Evolutionary conservation across 2,888 invertebrate species (phyloP).

Genomic region (Thymelicus acteon): DNA sequence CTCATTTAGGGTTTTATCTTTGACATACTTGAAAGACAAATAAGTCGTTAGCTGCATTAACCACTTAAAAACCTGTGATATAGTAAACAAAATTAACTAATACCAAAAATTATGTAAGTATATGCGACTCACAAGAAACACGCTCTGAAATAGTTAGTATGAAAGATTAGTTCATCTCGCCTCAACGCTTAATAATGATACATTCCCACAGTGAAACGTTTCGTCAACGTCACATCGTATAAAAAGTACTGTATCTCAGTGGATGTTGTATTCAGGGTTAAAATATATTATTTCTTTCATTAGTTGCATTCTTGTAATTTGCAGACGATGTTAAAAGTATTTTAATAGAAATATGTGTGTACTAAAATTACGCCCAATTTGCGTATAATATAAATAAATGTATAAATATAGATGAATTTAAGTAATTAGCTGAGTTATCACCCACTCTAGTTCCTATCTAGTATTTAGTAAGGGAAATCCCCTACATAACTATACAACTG

Average conservation of each 20-base stretch:
- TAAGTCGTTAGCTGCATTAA: too few relatives aligned
- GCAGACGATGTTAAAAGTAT: neutral
- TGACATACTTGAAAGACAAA: too few relatives aligned
- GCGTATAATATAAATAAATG: neutral
- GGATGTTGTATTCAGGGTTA: neutral
- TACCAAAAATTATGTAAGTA: neutral
- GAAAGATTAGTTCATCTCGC: constrained; percentile 17
- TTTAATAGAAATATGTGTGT: neutral
- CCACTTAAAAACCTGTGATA: too few relatives aligned
- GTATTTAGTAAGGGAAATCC: constrained; percentile 44
- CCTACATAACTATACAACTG: constrained; percentile 56
- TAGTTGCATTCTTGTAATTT: neutral
- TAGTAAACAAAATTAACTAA: too few relatives aligned
- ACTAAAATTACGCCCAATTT: constrained; percentile 2
- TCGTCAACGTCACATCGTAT: constrained; percentile 20
- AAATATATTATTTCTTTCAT: neutral
- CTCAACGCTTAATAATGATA: neutral
- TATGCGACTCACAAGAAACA: neutral
- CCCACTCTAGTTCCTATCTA: constrained; percentile 41
- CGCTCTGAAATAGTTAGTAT: constrained; percentile 4
- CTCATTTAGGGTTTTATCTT: too few relatives aligned
- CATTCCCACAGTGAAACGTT: constrained; percentile 39
- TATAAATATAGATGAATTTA: too few relatives aligned
- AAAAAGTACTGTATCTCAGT: constrained; percentile 6
- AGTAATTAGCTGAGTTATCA: neutral